phyloP scores from a whole-genome alignment of 2,888 invertebrate genomes.

The Gymnocheta viridis region DNA sequence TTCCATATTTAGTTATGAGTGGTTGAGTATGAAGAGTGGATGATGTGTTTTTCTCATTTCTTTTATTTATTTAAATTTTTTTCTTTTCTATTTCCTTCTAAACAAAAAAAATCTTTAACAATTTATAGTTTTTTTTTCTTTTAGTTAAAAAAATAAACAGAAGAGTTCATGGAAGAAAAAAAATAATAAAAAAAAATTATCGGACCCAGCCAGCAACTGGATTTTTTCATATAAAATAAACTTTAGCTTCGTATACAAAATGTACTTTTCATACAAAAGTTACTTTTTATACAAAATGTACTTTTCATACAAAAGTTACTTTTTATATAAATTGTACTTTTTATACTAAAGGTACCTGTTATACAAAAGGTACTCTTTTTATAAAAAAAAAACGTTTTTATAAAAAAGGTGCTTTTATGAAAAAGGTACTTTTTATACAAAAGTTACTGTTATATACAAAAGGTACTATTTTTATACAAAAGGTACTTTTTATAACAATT shows the following conservation, averaged over 20 bases:
- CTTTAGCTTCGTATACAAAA: too few relatives aligned
- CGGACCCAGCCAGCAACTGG: neutral
- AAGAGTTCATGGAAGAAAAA: constrained; percentile 23
- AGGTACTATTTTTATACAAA: neutral
- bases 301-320: too few relatives aligned
- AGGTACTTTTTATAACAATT: too few relatives aligned
- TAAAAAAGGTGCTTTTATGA: too few relatives aligned
- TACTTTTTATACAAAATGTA: too few relatives aligned
- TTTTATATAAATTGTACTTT: too few relatives aligned
- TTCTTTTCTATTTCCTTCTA: constrained; percentile 12
- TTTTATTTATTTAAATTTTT: constrained; percentile 25
- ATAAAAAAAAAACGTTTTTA: neutral
- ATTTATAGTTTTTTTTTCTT: neutral
- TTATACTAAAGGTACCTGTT: too few relatives aligned
- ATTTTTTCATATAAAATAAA: too few relatives aligned
- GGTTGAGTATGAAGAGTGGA: constrained; percentile 56
- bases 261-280: too few relatives aligned
- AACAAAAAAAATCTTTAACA: neutral
- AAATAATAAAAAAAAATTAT: neutral
- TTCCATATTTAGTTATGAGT: constrained; percentile 59
- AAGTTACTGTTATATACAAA: too few relatives aligned
- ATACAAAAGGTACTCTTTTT: neutral
- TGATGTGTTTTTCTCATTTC: constrained; percentile 36
- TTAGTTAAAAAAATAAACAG: neutral
- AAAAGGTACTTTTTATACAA: too few relatives aligned